Base-by-base conservation (phyloP, 2,888 invertebrate genomes). In the Drosophila rellima region DNA sequence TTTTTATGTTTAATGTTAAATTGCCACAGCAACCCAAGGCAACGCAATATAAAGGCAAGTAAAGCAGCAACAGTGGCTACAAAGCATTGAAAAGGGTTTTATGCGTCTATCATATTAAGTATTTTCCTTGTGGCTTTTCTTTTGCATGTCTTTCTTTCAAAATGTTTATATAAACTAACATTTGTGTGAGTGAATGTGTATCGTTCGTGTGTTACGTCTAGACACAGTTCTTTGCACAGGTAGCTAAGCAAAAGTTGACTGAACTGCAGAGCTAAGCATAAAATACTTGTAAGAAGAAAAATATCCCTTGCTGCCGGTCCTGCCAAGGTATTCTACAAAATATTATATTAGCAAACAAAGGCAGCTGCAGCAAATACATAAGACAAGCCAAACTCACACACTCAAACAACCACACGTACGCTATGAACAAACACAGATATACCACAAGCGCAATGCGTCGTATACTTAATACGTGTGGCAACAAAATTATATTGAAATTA, bases 261-360 rank as follows among this genome's bases (percentile, higher is more conserved):
- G 82, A 82, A 82, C 82, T 82, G 78, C 71, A 63, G 54, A 66
- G 66, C 56, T 74, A 68, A 72, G 75, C 77, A 60, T 31, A 71
- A 70, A 76, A 64, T 63, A 50, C 50, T 20, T 42, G 39, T 62
- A 73, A 61, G 64, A 40, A 69, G 51, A 70, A 80, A 71, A 65
- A 70, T 59, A 55, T 50, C 70, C 26, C 37, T 51, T 45, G n/a
- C 15, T 47, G 33, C n/a, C 11, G 33, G 29, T 48, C 23, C n/a
- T 23, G 13, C 59, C 47, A 75, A 75, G 54, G 82, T 54, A 80
- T 69, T 71, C 75, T 64, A 77, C 80, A 81, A 81, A 80, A 82
- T 81, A 77, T 81, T 82, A 69, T 86, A 81, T 81, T 86, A 83
- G 86, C 83, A 86, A 81, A 81, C 87, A 81, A 82, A 86, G 65